Evolutionary conservation across 2,888 invertebrate genomes (phyloP).

Genomic region (Cantharis lateralis): DNA sequence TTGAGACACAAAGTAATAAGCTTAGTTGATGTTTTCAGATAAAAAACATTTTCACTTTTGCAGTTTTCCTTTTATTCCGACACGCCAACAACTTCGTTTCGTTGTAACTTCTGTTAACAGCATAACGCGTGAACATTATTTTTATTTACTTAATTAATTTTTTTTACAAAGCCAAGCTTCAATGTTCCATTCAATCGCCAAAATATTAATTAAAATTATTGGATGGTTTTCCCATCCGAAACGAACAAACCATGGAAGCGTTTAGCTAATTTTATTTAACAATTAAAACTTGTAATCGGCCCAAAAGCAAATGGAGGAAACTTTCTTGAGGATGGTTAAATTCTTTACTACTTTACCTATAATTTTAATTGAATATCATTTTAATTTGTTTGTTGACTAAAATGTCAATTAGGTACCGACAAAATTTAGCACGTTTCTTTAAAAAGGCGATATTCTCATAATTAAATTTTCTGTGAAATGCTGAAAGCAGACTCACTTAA

Average conservation of each 20-base stretch:
- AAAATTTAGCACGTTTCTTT: constrained; percentile 24
- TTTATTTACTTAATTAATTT: not conserved
- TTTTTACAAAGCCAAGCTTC: not conserved
- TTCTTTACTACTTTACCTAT: not conserved
- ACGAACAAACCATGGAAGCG: not conserved
- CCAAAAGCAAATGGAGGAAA: not conserved
- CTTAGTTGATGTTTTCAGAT: not conserved
- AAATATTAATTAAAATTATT: not conserved
- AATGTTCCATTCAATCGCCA: not conserved
- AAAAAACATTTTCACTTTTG: not conserved
- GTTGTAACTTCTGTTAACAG: not conserved
- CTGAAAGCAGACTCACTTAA: constrained; percentile 28
- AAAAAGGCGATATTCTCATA: constrained; percentile 31
- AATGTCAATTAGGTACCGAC: constrained; percentile 24
- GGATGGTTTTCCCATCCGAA: not conserved
- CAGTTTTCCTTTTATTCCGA: not conserved
- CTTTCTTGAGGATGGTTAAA: not conserved
- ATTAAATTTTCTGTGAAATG: constrained; percentile 32
- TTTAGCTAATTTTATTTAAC: not conserved
- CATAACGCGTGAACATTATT: not conserved
- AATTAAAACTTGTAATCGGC: not conserved
- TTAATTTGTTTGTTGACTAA: constrained; percentile 29
- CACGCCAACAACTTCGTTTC: not conserved
- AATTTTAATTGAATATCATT: not conserved
- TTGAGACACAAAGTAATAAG: not conserved